Percentiles rank a stretch among this genome's conserved stretches.
phyloP scores from a whole-genome alignment of 2,888 invertebrate genomes.

The Pemphredon lugubris region DNA sequence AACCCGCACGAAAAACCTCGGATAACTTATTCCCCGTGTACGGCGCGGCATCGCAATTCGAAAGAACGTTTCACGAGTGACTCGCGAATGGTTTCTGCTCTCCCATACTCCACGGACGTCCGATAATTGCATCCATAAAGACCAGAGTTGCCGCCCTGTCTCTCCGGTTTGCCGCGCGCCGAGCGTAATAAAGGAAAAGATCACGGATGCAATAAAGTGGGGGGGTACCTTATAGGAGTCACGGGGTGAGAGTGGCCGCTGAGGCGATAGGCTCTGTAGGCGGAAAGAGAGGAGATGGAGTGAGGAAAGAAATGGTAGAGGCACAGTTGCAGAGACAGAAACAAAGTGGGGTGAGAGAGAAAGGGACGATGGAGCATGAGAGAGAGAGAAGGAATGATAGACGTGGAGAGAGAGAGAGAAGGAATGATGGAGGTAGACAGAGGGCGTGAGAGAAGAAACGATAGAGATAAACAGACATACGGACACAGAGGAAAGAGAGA shows the following conservation, averaged over 20 bases:
- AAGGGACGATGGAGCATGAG: constrained; percentile 7
- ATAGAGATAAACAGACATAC: not conserved
- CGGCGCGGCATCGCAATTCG: constrained; percentile 13
- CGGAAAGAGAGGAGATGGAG: constrained; percentile 14
- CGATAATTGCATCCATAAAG: constrained; percentile 64
- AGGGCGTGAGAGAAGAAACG: not conserved
- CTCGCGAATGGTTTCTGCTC: constrained; percentile 36
- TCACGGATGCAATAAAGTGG: constrained; percentile 59
- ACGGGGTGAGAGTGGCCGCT: constrained; percentile 6
- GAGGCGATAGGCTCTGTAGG: constrained; percentile 6
- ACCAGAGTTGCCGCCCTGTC: constrained; percentile 28
- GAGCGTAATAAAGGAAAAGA: constrained; percentile 63
- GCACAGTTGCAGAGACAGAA: not conserved
- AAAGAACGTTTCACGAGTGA: constrained; percentile 34
- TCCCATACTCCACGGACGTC: constrained; percentile 31
- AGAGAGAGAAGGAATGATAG: not conserved
- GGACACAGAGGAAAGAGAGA: not conserved
- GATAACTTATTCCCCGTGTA: constrained; percentile 3
- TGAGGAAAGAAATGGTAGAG: not conserved
- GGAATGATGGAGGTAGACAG: constrained; percentile 6
- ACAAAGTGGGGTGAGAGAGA: not conserved
- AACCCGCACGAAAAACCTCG: constrained; percentile 6
- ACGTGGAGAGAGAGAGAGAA: not conserved
- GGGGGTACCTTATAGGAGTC: constrained; percentile 37
- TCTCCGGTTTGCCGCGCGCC: constrained; percentile 27